Conservation (phyloP, 2,797 vertebrate genomes). For the Graptemys geographica region DNA sequence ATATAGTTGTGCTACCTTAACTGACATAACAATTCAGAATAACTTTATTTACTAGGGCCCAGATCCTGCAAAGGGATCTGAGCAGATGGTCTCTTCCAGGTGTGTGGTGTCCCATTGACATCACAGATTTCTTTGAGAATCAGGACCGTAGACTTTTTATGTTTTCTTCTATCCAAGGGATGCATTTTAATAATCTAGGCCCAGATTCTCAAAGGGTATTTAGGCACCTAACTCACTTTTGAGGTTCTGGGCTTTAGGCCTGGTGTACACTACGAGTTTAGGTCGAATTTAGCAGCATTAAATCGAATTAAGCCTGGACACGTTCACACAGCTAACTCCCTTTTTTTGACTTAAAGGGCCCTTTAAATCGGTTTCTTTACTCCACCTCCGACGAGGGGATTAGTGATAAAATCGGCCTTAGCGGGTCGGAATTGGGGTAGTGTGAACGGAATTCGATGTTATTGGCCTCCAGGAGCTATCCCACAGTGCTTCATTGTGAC, state of each 20-base stretch:
- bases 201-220: background rate
- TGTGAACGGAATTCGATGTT: no score
- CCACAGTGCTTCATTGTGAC: no score
- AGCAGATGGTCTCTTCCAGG: background rate
- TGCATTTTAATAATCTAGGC: slow-evolving; percentile 1
- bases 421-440: no score
- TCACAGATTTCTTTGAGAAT: slow-evolving; percentile 25
- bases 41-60: slow-evolving; percentile 55
- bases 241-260: background rate
- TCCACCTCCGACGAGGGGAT: no score
- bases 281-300: no score
- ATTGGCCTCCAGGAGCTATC: no score
- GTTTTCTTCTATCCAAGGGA: background rate
- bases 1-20: slow-evolving; percentile 29
- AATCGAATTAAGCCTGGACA: no score
- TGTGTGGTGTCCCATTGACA: background rate
- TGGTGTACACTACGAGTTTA: no score
- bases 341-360: no score
- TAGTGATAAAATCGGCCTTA: no score
- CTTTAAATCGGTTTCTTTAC: no score
- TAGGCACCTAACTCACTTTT: background rate
- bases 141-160: background rate
- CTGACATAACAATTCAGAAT: slow-evolving; percentile 48
- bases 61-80: background rate
- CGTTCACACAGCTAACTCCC: no score